Base-by-base conservation (phyloP, 1,140 invertebrate species). In the Steinernema feltiae region DNA sequence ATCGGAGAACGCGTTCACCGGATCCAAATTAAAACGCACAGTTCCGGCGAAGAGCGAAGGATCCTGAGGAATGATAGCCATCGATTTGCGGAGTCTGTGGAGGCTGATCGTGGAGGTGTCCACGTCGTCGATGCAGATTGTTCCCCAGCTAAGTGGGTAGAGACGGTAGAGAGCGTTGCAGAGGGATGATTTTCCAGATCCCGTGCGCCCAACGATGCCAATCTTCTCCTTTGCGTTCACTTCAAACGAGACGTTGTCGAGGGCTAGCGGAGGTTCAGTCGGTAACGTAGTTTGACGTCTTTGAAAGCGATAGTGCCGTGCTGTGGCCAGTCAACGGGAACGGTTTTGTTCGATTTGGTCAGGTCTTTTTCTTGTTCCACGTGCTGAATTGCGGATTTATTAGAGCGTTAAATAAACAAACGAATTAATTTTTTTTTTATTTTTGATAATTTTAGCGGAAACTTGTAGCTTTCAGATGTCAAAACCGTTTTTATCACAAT, bases 31-130 rank as follows among this genome's bases (percentile, higher is more conserved):
- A 74, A 82, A 86, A 2, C 88, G 76, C 30, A 89, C 69, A 0
- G 84, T 83, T 18, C 88, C 88, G 32, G 86, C 87, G 79, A 89
- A 89, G 18, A 89, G 80, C 29, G 88, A 86, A 17, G 89, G 88
- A 76, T 89, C 90, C 86, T 90, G 84, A 2, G 85, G 81, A 74
- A 85, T 85, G 7, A 86, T 76, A 15, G 84, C 80, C 24, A 85
- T 83, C 0, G 83, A 76, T 27, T 78, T 77, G 7, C 96, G 89
- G 29, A 99, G 87, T 79, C 93, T 91, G 86, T 97, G 93, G 1
- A 99, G 90, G 32, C 94, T 94, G 78, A 99, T 89, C 12, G 90
- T 90, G 0, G 91, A 88, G 79, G 98, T 95, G 85, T 97, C 91
- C 18, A 93, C 85, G 48, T 91, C 92, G 88, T 98, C 96, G 75